Conservation (phyloP, 2,113 vertebrate species). For the Fregata magnificens region DNA sequence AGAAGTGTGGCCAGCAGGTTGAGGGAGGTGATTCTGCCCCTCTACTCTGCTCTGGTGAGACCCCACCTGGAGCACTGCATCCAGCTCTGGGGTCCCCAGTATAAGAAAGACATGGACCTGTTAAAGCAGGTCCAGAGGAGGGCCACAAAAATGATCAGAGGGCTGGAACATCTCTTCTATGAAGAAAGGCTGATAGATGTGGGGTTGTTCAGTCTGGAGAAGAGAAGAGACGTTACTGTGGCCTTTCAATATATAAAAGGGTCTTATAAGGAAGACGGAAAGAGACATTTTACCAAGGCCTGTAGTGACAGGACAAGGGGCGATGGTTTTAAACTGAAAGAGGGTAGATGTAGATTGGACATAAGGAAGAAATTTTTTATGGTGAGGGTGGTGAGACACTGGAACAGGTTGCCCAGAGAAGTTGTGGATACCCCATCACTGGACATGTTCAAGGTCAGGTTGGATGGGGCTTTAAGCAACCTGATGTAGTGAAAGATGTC, state of each 20-base stretch:
- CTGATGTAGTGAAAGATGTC: too few species aligned
- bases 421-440: not conserved
- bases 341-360: not conserved
- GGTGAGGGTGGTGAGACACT: not conserved
- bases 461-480: not conserved
- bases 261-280: not conserved
- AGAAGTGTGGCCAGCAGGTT: accelerated
- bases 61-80: not conserved
- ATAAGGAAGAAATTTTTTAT: not conserved
- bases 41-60: not conserved
- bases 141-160: not conserved
- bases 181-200: not conserved
- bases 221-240: not conserved
- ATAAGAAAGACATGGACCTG: not conserved
- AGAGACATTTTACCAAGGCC: not conserved
- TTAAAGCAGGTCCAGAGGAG: not conserved
- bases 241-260: not conserved
- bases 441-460: not conserved
- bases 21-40: not conserved
- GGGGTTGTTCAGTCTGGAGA: not conserved
- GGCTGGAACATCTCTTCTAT: not conserved
- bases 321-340: not conserved
- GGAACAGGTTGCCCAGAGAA: not conserved
- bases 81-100: not conserved
- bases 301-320: not conserved